phyloP scores from a whole-genome alignment of 2,113 vertebrate species.

The Leucopsar rothschildi region DNA sequence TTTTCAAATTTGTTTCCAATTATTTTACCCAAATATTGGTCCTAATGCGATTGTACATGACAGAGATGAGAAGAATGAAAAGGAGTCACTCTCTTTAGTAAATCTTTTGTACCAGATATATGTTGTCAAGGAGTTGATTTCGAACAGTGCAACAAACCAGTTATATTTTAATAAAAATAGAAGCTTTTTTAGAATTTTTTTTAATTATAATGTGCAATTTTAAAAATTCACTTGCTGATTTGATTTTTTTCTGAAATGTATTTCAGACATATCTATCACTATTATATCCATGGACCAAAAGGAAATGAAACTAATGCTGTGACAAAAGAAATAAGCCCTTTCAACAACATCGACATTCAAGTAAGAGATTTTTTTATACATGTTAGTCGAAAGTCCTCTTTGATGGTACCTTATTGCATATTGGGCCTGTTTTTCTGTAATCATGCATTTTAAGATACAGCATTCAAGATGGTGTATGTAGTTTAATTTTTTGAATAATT shows the following conservation, averaged over 20 bases:
- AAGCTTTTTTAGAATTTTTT: not conserved
- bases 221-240: not conserved
- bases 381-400: not conserved
- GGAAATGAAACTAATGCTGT: conserved; percentile 72
- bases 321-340: conserved; percentile 18
- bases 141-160: not conserved
- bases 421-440: not conserved
- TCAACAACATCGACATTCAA: conserved; percentile 83
- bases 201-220: not conserved
- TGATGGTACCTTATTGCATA: not conserved
- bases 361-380: conserved; percentile 59
- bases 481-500: not conserved
- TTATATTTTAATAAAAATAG: not conserved
- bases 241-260: not conserved
- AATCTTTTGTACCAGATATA: not conserved
- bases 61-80: not conserved
- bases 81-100: not conserved
- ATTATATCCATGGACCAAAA: conserved; percentile 89
- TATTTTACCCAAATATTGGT: not conserved
- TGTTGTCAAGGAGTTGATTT: not conserved
- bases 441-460: not conserved
- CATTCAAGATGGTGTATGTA: not conserved
- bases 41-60: not conserved
- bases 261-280: conserved; percentile 93
- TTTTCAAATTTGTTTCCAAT: not conserved